Percentiles rank a stretch among this genome's conserved stretches.
Conservation (phyloP, 2,113 vertebrate genomes). For the Oreochromis niloticus region DNA sequence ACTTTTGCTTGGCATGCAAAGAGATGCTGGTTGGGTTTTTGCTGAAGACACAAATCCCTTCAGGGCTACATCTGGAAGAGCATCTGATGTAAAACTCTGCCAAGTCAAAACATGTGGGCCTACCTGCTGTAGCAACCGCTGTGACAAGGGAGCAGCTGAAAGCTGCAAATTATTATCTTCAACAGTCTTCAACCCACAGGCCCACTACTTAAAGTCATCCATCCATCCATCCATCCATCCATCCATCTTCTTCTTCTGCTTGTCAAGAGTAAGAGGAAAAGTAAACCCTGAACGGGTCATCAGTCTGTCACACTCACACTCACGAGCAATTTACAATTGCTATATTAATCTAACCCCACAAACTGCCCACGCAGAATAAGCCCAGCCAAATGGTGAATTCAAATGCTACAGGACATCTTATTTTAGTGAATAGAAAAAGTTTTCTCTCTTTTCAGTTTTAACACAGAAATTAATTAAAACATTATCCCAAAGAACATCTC, state of each 20-base stretch:
- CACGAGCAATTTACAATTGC: background rate
- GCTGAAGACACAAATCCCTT: background rate
- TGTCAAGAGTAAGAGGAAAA: too few relatives aligned
- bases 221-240: background rate
- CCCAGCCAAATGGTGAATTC: background rate
- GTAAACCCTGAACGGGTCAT: background rate
- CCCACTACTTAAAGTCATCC: background rate
- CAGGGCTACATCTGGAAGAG: background rate
- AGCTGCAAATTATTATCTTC: background rate
- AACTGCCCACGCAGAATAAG: background rate
- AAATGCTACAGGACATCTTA: background rate
- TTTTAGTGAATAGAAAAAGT: background rate
- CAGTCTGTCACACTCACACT: background rate
- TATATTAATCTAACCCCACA: background rate
- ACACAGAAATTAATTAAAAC: background rate
- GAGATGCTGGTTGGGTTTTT: background rate
- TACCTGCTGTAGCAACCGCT: background rate
- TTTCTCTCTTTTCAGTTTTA: background rate
- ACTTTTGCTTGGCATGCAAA: background rate
- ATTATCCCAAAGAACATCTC: background rate
- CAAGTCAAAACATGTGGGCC: background rate
- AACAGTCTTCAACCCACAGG: background rate
- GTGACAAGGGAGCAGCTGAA: background rate
- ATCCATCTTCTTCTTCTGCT: too few relatives aligned
- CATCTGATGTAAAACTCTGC: background rate